Percentiles rank a stretch among this genome's conserved stretches.
These are phyloP conservation scores for Gila orcuttii DNA, from an alignment of 2,113 vertebrate genomes.

Conservation along the genomic window DNA sequence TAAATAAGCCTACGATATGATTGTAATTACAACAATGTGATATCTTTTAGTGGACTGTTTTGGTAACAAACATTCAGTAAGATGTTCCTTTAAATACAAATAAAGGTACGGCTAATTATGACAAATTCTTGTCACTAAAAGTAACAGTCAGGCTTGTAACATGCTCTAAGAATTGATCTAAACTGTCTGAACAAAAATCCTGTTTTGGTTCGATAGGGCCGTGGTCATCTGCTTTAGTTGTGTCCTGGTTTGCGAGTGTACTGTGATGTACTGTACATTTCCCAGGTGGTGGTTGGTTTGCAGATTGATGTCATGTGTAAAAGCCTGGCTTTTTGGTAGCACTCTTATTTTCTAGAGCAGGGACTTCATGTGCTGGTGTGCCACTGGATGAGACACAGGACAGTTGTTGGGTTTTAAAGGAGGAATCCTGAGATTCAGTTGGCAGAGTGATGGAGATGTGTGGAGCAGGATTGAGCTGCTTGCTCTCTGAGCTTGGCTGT, in stretches of 20 bases:
- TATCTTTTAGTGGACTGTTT: background rate
- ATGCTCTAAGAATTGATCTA: background rate
- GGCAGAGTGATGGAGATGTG: constrained; percentile 58
- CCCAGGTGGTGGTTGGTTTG: background rate
- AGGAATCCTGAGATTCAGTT: background rate
- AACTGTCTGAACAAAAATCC: background rate
- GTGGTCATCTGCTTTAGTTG: too few species aligned
- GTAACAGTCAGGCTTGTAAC: background rate
- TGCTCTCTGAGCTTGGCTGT: constrained; percentile 5
- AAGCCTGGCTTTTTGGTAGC: background rate
- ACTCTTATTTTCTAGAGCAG: background rate
- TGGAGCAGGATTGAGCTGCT: constrained; percentile 28
- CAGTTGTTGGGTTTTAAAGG: background rate
- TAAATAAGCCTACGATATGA: constrained; percentile 5
- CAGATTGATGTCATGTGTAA: constrained; percentile 10
- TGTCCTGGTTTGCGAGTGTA: background rate
- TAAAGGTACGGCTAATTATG: background rate
- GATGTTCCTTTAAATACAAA: constrained; percentile 1
- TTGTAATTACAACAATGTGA: constrained; percentile 2
- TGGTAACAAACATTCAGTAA: constrained; percentile 11
- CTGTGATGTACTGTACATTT: background rate
- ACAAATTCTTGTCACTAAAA: constrained; percentile 1
- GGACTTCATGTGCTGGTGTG: constrained; percentile 9
- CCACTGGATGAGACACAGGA: background rate
- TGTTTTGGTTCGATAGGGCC: background rate